Conservation (phyloP, 2,888 invertebrate species). For the Caenorhabditis sp. region DNA sequence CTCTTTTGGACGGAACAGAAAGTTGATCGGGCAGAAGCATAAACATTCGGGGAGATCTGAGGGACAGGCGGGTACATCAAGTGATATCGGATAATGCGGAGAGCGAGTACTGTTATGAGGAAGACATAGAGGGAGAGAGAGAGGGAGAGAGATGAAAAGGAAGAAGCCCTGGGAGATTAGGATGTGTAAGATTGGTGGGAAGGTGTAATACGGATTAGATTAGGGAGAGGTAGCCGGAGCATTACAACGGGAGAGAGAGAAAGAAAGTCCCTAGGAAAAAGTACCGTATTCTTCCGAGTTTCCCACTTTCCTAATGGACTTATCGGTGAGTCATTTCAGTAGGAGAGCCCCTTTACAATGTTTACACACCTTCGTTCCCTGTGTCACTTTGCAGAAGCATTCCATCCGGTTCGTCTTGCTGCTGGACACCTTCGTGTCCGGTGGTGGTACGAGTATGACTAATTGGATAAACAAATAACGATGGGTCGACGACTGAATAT, state of each 20-base stretch:
- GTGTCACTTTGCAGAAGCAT: constrained; percentile 19
- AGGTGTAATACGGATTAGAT: background rate
- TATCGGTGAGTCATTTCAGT: too few species aligned
- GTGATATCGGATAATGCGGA: background rate
- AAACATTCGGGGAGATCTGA: constrained; percentile 37
- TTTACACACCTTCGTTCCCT: background rate
- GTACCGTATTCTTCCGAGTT: too few species aligned
- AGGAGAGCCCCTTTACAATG: background rate
- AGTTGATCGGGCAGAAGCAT: constrained; percentile 21
- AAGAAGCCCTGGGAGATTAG: too few species aligned
- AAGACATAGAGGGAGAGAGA: background rate
- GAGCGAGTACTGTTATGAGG: too few species aligned
- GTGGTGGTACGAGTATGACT: constrained; percentile 42
- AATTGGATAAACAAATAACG: constrained; percentile 44
- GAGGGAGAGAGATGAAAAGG: background rate
- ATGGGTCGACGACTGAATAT: background rate
- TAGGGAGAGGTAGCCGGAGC: constrained; percentile 3
- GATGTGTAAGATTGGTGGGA: background rate
- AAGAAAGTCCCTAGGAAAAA: too few species aligned
- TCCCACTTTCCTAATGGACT: too few species aligned
- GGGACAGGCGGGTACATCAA: too few species aligned
- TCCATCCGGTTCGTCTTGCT: constrained; percentile 27
- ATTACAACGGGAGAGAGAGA: too few species aligned
- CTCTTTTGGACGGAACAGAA: constrained; percentile 7
- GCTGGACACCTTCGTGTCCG: constrained; percentile 15